Evolutionary conservation across 1,140 invertebrate species (phyloP), one percentile per base, ranked within the genome.

Genomic region (Calosoma granatense): DNA sequence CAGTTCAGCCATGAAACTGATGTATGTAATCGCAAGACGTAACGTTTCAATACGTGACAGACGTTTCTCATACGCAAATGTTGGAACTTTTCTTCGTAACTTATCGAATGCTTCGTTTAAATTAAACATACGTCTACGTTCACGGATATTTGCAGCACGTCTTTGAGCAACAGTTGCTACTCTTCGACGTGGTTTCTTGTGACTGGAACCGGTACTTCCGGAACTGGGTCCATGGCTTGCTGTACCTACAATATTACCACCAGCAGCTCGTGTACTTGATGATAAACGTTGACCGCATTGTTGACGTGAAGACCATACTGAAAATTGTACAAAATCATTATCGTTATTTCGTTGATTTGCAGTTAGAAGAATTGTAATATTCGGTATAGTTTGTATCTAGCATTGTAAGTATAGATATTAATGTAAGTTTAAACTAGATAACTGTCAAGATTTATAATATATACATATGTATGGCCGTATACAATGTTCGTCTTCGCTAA

Each of bases 61-160:
- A 0, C 97, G 81, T 70, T 98, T 98, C 72, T 99, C 97, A 67
- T 98, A 99, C 0, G 97, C 96, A 71, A 99, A 99, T 1, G 97
- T 99, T 20, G 97, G 97, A 11, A 98, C 95, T 77, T 95, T 94
- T 63, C 91, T 78, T 11, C 92, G 76, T 21, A 96, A 72, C 68
- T 92, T 92, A 67, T 98, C 94, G 67, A 98, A 99, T 1, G 95
- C 95, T 68, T 96, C 93, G 70, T 98, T 98, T 6, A 98, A 79
- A 73, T 97, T 97, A 69, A 96, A 94, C 94, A 98, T 98, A 61
- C 96, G 78, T 51, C 94, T 80, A 55, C 95, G 74, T 71, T 98
- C 95, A 0, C 95, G 82, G 60, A 97, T 94, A 72, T 97, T 97
- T 14, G 94, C 94, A 0, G 94, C 93, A 55, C 91, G 76, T 30